Evolutionary conservation across 2,797 vertebrate species (phyloP), one percentile per base, ranked within the genome.

Genomic region (Sus cebifrons): DNA sequence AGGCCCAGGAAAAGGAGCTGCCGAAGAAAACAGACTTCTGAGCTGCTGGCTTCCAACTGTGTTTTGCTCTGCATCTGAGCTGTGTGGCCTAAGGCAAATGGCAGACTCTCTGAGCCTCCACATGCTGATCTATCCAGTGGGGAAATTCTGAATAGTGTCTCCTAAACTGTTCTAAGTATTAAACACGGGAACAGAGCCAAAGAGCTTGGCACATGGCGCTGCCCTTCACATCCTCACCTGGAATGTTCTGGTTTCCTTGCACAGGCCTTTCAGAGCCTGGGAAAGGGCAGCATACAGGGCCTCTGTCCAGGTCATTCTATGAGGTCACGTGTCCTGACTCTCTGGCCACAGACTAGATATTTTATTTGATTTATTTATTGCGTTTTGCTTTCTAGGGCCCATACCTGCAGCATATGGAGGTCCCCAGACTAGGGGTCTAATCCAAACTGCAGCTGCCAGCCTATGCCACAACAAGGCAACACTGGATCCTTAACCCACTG

Each of bases 301-400:
- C 4, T 32, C 16, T 1, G 20, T 23, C 7, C 7, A 36, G 49
- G 27, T 1, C 5, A 0, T 4, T 10, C 32, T n/a, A 2, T 25
- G 32, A 12, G 58, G 3, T 10, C 5, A 17, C 23, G 32, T 3
- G 4, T 49, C 3, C 18, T 56, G 60, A 84, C 17, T 17, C 21
- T 49, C 20, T 1, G 20, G 91, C 52, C 79, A 2, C 20, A 36
- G 75, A 20, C 40, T 13, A n/a, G 23, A 4, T 40, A 8, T 36
- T 54, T 70, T 17, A 40, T 49, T 74, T 49, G 23, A n/a, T 49
- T 49, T 10, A 49, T 10, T 49, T 36, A 36, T 36, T 36, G 36
- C 36, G 36, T 49, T 49, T 49, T 49, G 44, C 44, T 49, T 49
- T 49, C 9, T 49, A 49, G 44, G 9, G 6, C 44, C 9, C 44